phyloP scores from a whole-genome alignment of 2,113 vertebrate genomes.

The Stegostoma tigrinum region DNA sequence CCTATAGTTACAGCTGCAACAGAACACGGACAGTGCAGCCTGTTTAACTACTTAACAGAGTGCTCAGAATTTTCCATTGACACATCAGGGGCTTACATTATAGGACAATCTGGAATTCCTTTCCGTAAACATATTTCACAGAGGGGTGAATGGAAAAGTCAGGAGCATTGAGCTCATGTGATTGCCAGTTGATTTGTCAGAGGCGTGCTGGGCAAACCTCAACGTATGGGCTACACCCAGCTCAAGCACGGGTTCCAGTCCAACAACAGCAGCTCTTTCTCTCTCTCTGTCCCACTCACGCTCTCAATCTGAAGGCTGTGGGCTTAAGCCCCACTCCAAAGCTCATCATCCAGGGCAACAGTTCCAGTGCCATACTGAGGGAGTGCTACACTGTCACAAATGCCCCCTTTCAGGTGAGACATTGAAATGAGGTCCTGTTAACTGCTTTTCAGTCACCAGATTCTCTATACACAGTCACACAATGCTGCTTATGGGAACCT shows the following conservation, averaged over 20 bases:
- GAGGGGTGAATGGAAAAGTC: not conserved
- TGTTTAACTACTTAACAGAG: not conserved
- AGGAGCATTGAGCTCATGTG: not conserved
- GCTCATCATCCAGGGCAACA: not conserved
- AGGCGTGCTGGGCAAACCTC: not conserved
- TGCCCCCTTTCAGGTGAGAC: not conserved
- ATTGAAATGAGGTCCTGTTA: not conserved
- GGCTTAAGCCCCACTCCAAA: not conserved
- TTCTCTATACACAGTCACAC: not conserved
- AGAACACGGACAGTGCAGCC: not conserved
- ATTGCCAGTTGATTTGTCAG: not conserved
- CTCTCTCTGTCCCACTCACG: too few relatives aligned
- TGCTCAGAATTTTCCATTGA: not conserved
- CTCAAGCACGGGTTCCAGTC: not conserved
- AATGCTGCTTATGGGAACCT: not conserved
- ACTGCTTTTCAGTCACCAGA: not conserved
- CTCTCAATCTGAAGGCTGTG: not conserved
- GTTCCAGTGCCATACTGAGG: not conserved
- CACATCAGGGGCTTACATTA: not conserved
- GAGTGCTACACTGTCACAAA: not conserved
- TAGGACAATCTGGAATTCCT: not conserved
- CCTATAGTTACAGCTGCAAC: not conserved
- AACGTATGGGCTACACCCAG: not conserved
- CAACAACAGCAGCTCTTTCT: not conserved
- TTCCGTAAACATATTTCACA: not conserved